Evolutionary conservation across 2,797 vertebrate genomes (phyloP).

Genomic region (Phoxinus dragarum): DNA sequence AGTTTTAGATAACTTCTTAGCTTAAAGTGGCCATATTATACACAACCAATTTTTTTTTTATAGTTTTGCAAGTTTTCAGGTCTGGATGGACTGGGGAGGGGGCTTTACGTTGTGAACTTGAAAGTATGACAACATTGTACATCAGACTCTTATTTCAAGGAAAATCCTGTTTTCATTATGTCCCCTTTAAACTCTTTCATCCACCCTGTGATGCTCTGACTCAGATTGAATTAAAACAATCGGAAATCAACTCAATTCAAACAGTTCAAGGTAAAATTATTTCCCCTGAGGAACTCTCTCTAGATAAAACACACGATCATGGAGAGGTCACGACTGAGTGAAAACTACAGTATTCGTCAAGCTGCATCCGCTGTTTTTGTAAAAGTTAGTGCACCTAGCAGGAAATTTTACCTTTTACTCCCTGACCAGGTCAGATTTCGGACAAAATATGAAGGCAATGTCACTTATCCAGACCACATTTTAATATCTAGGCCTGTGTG

Average conservation of each 20-base stretch:
- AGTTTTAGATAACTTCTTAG: neutral
- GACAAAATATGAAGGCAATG: neutral
- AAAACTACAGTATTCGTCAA: conserved; percentile 31
- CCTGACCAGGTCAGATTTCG: neutral
- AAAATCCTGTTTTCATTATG: conserved; percentile 38
- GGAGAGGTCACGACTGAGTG: conserved; percentile 2
- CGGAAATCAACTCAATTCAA: conserved; percentile 2
- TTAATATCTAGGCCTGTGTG: neutral
- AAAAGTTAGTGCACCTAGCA: conserved; percentile 25
- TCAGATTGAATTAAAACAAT: conserved; percentile 4
- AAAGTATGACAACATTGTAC: neutral
- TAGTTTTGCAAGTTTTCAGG: neutral
- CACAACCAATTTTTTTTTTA: neutral
- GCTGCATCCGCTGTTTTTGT: conserved; percentile 41
- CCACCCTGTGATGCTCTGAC: neutral
- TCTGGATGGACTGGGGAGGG: neutral
- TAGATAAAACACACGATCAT: conserved; percentile 17
- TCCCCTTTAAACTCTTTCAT: conserved; percentile 7
- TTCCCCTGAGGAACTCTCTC: neutral
- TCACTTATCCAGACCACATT: neutral
- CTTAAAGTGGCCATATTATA: neutral
- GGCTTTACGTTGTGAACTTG: neutral
- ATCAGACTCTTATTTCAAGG: conserved; percentile 1
- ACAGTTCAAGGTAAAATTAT: conserved; percentile 32
- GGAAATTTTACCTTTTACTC: conserved; percentile 49